Conservation (phyloP, 2,888 invertebrate genomes). For the Pyrrhosoma nymphula region DNA sequence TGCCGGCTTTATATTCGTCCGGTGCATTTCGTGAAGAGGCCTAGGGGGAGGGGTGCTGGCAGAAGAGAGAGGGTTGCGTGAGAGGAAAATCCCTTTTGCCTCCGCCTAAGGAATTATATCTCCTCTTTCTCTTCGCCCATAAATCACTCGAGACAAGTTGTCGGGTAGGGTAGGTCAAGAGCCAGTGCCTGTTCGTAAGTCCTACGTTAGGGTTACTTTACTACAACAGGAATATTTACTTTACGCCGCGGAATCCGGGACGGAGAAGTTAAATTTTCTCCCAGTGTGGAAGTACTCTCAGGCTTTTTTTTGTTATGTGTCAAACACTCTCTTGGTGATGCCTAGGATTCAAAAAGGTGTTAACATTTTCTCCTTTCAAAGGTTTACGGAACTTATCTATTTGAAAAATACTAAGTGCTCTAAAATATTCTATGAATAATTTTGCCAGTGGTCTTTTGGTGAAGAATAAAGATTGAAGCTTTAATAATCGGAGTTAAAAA, state of each 20-base stretch:
- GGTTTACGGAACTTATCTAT: not conserved
- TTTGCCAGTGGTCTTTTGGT: no score
- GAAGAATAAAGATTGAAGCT: no score
- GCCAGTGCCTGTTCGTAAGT: not conserved
- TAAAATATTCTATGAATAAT: no score
- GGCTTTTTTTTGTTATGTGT: not conserved
- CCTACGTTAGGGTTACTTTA: conserved; percentile 19
- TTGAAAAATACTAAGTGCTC: no score
- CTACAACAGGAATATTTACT: not conserved
- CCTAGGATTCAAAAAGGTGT: not conserved
- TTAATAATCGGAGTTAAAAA: no score
- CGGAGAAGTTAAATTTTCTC: conserved; percentile 5
- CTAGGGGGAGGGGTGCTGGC: not conserved
- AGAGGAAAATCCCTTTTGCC: not conserved
- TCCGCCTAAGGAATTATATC: not conserved
- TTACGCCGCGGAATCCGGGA: not conserved
- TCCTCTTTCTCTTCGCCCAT: not conserved
- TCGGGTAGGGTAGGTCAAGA: not conserved
- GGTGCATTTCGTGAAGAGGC: not conserved
- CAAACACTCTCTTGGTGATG: not conserved
- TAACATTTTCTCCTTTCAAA: not conserved
- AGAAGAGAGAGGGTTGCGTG: not conserved
- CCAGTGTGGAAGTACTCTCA: not conserved
- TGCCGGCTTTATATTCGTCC: not conserved
- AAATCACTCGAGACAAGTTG: conserved; percentile 21